Evolutionary conservation across 2,113 vertebrate species (phyloP), one percentile per base, ranked within the genome.

Genomic region (Cebidichthys violaceus): DNA sequence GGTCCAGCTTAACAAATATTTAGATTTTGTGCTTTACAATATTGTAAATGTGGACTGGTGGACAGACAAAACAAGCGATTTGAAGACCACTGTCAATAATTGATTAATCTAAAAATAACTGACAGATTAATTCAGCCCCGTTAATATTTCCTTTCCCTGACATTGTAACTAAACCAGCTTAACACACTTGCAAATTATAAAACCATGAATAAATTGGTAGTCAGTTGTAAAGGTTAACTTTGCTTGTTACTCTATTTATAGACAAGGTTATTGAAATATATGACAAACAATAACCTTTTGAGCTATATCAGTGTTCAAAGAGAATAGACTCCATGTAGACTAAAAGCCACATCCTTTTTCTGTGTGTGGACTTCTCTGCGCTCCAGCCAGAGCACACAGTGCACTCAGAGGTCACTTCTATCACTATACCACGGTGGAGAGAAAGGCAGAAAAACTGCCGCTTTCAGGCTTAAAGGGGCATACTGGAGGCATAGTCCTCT

Each of bases 391-490:
- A 80, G 66, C 52, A 67, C 64, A 71, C 35, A 83, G 92, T 90
- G 89, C 91, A 92, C 76, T 79, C 88, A 78, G 77, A 90, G 93
- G 93, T 94, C 92, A 92, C 78, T 89, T 70, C 79, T 87, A 72
- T 88, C 88, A 83, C 81, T 69, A 65, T 76, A 86, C 88, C 81
- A 85, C 81, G 45, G 73, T 65, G 50, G 31, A 89, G 73, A 82
- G 85, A 84, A 79, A 78, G 52, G 73, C 88, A 82, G 72, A 77
- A 76, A 84, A 92, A 91, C 84, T 83, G 77, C 71, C 24, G 76
- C 85, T 94, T 93, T 91, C 85, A 83, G 86, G 91, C 90, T 93
- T 92, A 88, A 90, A 92, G 93, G 90, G 90, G 92, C 93, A 92
- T 89, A 90, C 88, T 75, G 81, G 91, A 90, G 92, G 92, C 87